These are phyloP conservation scores for Dynastes hyllus DNA, from an alignment of 2,888 invertebrate genomes.

Conservation along the genomic window DNA sequence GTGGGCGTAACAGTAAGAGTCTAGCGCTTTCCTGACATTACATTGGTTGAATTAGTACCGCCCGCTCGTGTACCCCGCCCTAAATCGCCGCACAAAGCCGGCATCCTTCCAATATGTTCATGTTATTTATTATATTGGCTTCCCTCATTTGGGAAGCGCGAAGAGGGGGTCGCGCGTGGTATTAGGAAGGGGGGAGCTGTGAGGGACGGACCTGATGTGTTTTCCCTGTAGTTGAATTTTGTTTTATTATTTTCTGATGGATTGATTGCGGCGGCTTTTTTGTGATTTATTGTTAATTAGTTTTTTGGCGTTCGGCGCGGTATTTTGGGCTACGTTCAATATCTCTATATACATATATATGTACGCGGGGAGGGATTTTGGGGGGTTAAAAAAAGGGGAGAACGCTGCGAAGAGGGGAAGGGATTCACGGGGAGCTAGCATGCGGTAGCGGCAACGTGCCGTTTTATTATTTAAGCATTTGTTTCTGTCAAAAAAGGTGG, in stretches of 20 bases:
- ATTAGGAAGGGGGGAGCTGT: not conserved
- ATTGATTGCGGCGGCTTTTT: conserved; percentile 64
- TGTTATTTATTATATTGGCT: conserved; percentile 67
- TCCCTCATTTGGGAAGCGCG: conserved; percentile 36
- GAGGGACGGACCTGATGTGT: conserved; percentile 58
- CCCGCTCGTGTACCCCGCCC: conserved; percentile 59
- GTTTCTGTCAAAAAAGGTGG: conserved; percentile 28
- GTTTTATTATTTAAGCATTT: conserved; percentile 35
- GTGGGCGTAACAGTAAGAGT: conserved; percentile 60
- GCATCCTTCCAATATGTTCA: conserved; percentile 67
- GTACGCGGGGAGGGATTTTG: not conserved
- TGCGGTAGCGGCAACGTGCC: conserved; percentile 3
- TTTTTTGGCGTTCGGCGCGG: conserved; percentile 49
- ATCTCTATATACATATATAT: not conserved
- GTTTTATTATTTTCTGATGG: conserved; percentile 69
- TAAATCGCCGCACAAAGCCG: conserved; percentile 52
- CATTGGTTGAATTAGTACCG: conserved; percentile 63
- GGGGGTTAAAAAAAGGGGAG: not conserved
- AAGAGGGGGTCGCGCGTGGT: conserved; percentile 9
- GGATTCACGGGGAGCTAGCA: not conserved
- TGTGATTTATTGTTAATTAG: conserved; percentile 58
- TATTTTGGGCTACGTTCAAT: not conserved
- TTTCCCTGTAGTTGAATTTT: conserved; percentile 67
- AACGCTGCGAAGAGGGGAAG: not conserved
- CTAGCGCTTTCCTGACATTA: conserved; percentile 41